Evolutionary conservation across 2,888 invertebrate species (phyloP), one percentile per base, ranked within the genome.

Genomic region (Melitaea athalia): DNA sequence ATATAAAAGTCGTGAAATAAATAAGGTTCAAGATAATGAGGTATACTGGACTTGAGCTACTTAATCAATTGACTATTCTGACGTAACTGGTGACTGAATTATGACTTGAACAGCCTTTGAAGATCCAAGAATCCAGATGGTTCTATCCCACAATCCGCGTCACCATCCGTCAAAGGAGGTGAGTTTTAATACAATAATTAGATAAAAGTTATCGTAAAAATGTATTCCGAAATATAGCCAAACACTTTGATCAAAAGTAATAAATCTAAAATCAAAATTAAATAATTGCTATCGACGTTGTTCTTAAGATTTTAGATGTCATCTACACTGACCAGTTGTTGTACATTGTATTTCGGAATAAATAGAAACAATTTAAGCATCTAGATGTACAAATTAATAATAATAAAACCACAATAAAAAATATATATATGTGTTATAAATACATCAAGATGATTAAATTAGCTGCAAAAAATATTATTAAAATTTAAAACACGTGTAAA

Each of bases 141-240:
- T 63, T 70, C 83, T 87, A 83, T 78, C 77, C 86, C 82, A 83
- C 83, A 79, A 85, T 87, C 88, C 80, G 87, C 78, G 83, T 76
- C 81, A 82, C 82, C 85, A 85, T 83, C 78, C 79, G 76, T 79
- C 83, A 75, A 70, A 70, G 74, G 80, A 86, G 91, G 91, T 91
- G 89, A 91, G 91, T 91, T 73, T 76, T 64, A 76, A 63, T 72
- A 60, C 52, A 69, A 63, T 63, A 53, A 38, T 15, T 38, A 49
- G 45, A 60, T 63, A 60, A 31, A 42, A 49, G 14, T 55, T 33
- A 14, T 55, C 5, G 4, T 38, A 38, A 38, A 38, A 38, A 10
- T 50, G 38, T 38, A 38, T 38, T 38, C 38, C 38, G 38, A 38
- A 38, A 38, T 38, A 38, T 38, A 38, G 38, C 38, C 38, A 38